Evolutionary conservation across 2,113 vertebrate genomes (phyloP), one percentile per base, ranked within the genome.

Genomic region (Cephalopholis sonnerati): DNA sequence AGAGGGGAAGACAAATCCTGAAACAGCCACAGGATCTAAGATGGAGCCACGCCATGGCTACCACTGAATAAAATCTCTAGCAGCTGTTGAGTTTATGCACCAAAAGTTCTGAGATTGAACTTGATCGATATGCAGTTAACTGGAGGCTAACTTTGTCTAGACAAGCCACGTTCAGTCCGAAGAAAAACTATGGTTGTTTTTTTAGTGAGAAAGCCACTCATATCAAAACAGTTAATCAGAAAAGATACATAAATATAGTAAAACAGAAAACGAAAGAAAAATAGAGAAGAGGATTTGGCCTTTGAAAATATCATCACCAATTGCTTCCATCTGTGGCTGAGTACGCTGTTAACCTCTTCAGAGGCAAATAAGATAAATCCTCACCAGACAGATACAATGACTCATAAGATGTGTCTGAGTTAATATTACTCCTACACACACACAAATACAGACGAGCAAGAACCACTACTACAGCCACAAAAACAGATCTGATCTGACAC

Each of bases 311-410:
- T 55, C 39, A 46, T 16, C 68, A 67, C 55, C n/a, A 36, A 63
- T 39, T 32, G 44, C 66, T 58, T 58, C 32, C 59, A 53, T 78
- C 81, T 66, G 57, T 10, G 63, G 66, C 48, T 53, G 18, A 50
- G 25, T n/a, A 20, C 58, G 50, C 54, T 73, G 41, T 73, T 81
- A 73, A 63, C 63, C 63, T 54, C 72, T 24, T 36, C 63, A 48
- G 57, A 12, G 67, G 57, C 16, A 16, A 65, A 29, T 50, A 53
- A 84, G 55, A 74, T 68, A 84, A 86, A 82, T 48, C 51, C 39
- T 76, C 65, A 83, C 32, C 80, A 90, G 86, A 90, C 84, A 79
- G 70, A 83, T 57, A 74, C 67, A 63, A n/a, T 89, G 83, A 88
- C 63, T 91, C 84, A 89, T 67, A 50, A 77, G 59, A 84, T 63